A percentile compares a stretch with the other conserved stretches of the same genome.
phyloP scores from a whole-genome alignment of 1,140 invertebrate genomes.

The Ctenoplectra terminalis region DNA sequence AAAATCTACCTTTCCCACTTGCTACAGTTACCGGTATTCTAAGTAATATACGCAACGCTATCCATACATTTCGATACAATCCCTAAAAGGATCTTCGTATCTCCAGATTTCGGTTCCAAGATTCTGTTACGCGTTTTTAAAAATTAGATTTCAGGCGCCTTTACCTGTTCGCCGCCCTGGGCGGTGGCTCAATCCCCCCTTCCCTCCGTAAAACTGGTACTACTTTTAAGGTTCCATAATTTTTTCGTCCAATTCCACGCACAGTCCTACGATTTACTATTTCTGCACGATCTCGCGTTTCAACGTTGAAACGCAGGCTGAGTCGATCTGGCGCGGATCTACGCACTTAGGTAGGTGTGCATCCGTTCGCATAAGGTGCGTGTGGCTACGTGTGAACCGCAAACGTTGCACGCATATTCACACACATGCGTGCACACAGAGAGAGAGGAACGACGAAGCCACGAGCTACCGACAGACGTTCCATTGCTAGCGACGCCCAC shows the following conservation, averaged over 20 bases:
- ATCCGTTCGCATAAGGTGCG: constrained; percentile 21
- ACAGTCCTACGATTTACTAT: not conserved
- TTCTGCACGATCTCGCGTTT: not conserved
- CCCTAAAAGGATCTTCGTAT: no score
- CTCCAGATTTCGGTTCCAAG: no score
- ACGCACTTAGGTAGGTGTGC: constrained; percentile 38
- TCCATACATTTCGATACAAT: no score
- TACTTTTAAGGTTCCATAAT: no score
- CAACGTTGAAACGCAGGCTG: constrained; percentile 10
- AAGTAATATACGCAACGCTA: no score
- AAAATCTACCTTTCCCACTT: no score
- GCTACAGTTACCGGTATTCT: no score
- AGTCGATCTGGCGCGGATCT: constrained; percentile 22
- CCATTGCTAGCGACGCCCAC: constrained; percentile 59
- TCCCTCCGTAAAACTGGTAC: no score
- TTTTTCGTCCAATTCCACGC: not conserved
- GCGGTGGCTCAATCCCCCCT: no score
- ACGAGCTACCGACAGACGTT: constrained; percentile 53
- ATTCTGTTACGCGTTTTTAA: no score
- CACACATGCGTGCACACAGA: not conserved
- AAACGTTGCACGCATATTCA: not conserved
- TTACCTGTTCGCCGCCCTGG: no score
- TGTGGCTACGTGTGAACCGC: not conserved
- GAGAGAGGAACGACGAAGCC: constrained; percentile 40
- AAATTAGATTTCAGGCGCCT: no score